A percentile compares a stretch with the other conserved stretches of the same genome.
Conservation (phyloP, 2,797 vertebrate species). For the Acanthornis magna region DNA sequence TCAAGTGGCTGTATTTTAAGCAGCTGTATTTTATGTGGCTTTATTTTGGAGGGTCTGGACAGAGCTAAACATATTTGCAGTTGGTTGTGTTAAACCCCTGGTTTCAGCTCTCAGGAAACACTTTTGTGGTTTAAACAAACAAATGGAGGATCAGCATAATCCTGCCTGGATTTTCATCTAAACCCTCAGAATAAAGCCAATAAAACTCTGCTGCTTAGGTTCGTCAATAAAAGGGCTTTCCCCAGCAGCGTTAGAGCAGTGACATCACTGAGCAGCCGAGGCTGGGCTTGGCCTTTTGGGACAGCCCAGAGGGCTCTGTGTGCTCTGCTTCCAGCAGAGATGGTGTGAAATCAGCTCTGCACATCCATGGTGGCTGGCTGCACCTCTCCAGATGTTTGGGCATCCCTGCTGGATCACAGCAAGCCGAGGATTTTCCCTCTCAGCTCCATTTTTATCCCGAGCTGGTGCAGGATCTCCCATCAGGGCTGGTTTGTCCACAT, state of each 20-base stretch:
- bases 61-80: background rate
- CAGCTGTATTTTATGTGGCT: background rate
- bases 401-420: background rate
- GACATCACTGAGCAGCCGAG: constrained; percentile 20
- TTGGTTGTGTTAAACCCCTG: background rate
- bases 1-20: background rate
- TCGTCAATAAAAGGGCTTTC: background rate
- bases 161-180: constrained; percentile 23
- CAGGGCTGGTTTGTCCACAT: background rate
- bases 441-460: background rate
- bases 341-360: background rate
- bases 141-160: background rate
- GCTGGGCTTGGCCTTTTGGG: background rate
- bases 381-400: background rate
- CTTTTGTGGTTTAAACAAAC: constrained; percentile 7
- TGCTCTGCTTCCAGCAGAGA: constrained; percentile 28
- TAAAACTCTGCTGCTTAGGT: background rate
- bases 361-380: background rate
- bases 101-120: background rate
- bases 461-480: background rate
- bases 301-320: background rate
- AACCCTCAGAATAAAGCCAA: constrained; percentile 3
- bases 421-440: constrained; percentile 26
- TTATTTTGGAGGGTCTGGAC: background rate
- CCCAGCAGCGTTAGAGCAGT: background rate